Conservation (phyloP, 2,888 invertebrate species). For the Mechanitis mazaeus region DNA sequence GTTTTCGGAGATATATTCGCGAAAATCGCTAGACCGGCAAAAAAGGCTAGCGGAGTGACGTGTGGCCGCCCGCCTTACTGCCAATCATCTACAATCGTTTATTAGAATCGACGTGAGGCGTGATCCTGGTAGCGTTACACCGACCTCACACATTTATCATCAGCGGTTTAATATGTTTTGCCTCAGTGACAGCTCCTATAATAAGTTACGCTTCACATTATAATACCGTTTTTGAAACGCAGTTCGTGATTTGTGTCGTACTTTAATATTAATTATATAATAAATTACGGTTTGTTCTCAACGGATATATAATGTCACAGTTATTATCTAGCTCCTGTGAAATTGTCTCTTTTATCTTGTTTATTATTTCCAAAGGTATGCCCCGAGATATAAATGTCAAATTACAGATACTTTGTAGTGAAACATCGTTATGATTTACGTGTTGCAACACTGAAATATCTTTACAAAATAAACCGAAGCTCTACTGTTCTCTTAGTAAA, state of each 20-base stretch:
- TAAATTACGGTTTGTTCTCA: conserved; percentile 21
- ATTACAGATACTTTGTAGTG: background rate
- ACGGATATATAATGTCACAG: conserved; percentile 16
- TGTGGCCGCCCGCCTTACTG: conserved; percentile 42
- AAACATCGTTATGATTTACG: background rate
- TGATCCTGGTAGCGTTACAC: conserved; percentile 40
- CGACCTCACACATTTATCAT: conserved; percentile 68
- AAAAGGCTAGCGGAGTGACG: conserved; percentile 32
- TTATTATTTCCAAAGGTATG: conserved; percentile 1
- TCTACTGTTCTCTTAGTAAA: background rate
- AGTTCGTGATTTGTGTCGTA: conserved; percentile 29
- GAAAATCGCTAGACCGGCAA: conserved; percentile 37
- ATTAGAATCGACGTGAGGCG: conserved; percentile 56
- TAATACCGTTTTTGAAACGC: conserved; percentile 18
- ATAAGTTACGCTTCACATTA: conserved; percentile 41
- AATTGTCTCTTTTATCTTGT: conserved; percentile 8
- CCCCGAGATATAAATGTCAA: background rate
- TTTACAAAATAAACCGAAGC: background rate
- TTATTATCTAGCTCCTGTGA: conserved; percentile 17
- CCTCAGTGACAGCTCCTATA: conserved; percentile 56
- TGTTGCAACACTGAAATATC: background rate
- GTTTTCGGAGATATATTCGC: conserved; percentile 31
- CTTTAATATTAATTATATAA: conserved; percentile 21
- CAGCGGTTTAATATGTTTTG: conserved; percentile 71
- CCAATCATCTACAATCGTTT: conserved; percentile 70